Percentiles rank a stretch among this genome's conserved stretches.
Conservation (phyloP, 2,113 vertebrate species). For the Danionella cerebrum region DNA sequence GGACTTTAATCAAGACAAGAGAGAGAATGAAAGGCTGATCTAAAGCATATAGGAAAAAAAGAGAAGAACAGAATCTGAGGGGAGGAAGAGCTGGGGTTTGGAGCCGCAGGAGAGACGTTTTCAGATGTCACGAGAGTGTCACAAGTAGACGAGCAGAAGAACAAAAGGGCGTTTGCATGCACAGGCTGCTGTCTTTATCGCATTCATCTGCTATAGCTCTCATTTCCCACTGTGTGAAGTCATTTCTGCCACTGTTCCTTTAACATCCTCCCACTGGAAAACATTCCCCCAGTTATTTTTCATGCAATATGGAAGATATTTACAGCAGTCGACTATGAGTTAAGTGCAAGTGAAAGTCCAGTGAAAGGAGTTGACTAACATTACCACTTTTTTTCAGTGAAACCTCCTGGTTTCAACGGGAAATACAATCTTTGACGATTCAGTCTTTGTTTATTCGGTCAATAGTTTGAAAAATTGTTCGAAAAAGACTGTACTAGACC, state of each 20-base stretch:
- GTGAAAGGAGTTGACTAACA: too few species aligned
- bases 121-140: constrained; percentile 33
- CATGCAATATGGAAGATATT: constrained; percentile 46
- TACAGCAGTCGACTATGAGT: too few species aligned
- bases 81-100: constrained; percentile 41
- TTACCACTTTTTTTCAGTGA: too few species aligned
- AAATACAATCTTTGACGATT: too few species aligned
- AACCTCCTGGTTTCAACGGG: too few species aligned
- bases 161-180: constrained; percentile 32
- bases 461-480: too few species aligned
- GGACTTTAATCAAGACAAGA: constrained; percentile 44
- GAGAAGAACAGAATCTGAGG: constrained; percentile 47
- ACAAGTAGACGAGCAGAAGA: constrained; percentile 6
- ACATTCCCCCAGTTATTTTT: constrained; percentile 26
- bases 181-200: constrained; percentile 44
- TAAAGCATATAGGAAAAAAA: constrained; percentile 13
- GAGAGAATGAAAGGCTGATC: constrained; percentile 4
- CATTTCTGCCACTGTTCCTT: constrained; percentile 6
- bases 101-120: constrained; percentile 48
- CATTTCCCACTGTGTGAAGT: constrained; percentile 51
- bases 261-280: neutral
- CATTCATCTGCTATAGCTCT: constrained; percentile 51
- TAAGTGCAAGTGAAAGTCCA: neutral
- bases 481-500: too few species aligned
- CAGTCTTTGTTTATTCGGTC: too few species aligned